Evolutionary conservation across 2,888 invertebrate species (phyloP).

Genomic region (Xestia c-nigrum): DNA sequence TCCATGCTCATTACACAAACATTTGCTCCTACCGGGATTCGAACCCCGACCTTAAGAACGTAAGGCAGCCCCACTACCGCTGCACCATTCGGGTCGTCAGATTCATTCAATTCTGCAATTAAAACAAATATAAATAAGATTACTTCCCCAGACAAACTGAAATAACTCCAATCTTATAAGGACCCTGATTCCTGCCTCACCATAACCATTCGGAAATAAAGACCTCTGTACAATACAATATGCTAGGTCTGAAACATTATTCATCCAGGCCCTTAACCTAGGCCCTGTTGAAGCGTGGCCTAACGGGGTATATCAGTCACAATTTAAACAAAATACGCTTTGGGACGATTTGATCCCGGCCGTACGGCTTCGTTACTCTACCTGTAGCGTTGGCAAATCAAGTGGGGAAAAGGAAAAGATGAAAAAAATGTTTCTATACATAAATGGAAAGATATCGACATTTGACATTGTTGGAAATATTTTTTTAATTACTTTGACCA

Average conservation of each 20-base stretch:
- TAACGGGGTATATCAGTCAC: constrained; percentile 86
- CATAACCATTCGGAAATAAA: constrained; percentile 39
- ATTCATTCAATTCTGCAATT: no score
- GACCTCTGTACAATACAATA: constrained; percentile 41
- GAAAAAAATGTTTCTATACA: not conserved
- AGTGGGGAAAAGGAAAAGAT: not conserved
- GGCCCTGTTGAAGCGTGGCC: constrained; percentile 67
- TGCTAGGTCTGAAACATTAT: constrained; percentile 58
- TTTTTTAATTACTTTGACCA: no score
- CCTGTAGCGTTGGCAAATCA: constrained; percentile 76
- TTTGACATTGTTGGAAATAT: no score
- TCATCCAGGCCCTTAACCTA: constrained; percentile 79
- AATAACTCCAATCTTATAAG: not conserved
- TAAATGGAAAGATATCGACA: no score
- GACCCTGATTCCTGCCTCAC: not conserved
- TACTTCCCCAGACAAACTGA: not conserved
- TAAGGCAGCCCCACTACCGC: no score
- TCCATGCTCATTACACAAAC: no score
- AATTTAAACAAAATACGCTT: constrained; percentile 88
- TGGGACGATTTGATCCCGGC: constrained; percentile 80
- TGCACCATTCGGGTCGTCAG: no score
- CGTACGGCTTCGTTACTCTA: constrained; percentile 81
- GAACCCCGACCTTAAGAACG: no score
- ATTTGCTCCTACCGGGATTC: no score
- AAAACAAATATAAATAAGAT: no score